Percentiles rank a stretch among this genome's conserved stretches.
Evolutionary conservation across 2,113 vertebrate species (phyloP).

Genomic region (Urocolius indicus): DNA sequence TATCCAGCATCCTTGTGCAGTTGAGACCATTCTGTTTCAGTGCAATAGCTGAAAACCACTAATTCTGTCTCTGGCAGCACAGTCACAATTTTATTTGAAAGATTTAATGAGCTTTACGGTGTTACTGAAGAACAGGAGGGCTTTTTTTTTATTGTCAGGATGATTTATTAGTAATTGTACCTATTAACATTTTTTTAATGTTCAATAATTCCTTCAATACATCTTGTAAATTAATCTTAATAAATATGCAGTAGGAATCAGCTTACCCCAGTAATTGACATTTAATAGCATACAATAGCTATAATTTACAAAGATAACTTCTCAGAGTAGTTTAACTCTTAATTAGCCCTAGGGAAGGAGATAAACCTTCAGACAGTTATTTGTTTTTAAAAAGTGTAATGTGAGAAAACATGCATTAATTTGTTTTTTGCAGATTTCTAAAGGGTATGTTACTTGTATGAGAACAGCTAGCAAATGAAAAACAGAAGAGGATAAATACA

Average conservation of each 20-base stretch:
- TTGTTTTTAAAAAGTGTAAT: neutral
- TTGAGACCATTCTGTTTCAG: neutral
- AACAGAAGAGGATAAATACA: neutral
- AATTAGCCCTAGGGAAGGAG: neutral
- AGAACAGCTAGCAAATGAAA: neutral
- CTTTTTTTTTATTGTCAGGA: slow-evolving; percentile 33
- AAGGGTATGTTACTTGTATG: neutral
- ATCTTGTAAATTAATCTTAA: slow-evolving; percentile 68
- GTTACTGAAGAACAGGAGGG: slow-evolving; percentile 22
- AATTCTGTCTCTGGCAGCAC: neutral
- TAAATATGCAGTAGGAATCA: slow-evolving; percentile 63
- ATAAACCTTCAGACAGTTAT: neutral
- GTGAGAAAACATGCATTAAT: neutral
- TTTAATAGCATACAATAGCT: neutral
- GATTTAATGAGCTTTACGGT: slow-evolving; percentile 30
- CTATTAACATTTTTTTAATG: slow-evolving; percentile 61
- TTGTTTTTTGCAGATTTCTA: neutral
- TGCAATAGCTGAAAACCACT: neutral
- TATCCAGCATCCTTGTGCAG: neutral
- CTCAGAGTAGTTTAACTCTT: slow-evolving; percentile 35
- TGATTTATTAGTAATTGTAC: slow-evolving; percentile 59
- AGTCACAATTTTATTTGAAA: neutral
- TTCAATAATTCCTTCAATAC: slow-evolving; percentile 33
- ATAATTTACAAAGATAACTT: neutral
- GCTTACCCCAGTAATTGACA: neutral